Conservation (phyloP, 2,797 vertebrate species). For the Jordanella pulchra region DNA sequence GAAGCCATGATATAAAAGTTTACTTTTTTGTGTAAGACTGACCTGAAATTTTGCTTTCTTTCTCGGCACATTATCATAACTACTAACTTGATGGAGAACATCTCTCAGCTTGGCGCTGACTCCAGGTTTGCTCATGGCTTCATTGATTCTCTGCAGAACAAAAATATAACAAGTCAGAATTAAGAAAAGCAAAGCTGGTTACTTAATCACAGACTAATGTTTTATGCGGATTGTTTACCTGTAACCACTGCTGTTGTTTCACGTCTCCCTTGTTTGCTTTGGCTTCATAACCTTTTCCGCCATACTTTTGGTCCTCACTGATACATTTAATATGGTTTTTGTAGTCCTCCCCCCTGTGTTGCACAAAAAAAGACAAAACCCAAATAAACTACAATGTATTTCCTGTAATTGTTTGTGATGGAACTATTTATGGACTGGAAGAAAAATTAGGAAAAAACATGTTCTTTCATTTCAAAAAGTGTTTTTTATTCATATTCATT, state of each 20-base stretch:
- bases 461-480: background rate
- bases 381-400: background rate
- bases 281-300: slow-evolving; percentile 89
- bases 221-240: slow-evolving; percentile 73
- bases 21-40: slow-evolving; percentile 11
- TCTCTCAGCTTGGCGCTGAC: slow-evolving; percentile 83
- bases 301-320: slow-evolving; percentile 95
- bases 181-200: background rate
- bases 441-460: background rate
- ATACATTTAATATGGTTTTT: slow-evolving; percentile 88
- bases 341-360: slow-evolving; percentile 89
- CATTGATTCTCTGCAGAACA: slow-evolving; percentile 84
- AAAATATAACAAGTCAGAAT: background rate
- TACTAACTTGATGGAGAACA: slow-evolving; percentile 86
- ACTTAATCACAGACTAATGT: background rate
- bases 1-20: background rate
- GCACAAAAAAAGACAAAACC: background rate
- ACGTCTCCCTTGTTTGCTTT: slow-evolving; percentile 90
- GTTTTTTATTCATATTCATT: background rate
- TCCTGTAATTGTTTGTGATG: background rate
- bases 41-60: slow-evolving; percentile 97
- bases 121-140: slow-evolving; percentile 85
- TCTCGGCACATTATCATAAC: slow-evolving; percentile 91
- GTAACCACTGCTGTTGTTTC: slow-evolving; percentile 94
- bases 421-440: background rate